Evolutionary conservation across 2,888 invertebrate species (phyloP), one percentile per base, ranked within the genome.

Genomic region (Neoascia interrupta): DNA sequence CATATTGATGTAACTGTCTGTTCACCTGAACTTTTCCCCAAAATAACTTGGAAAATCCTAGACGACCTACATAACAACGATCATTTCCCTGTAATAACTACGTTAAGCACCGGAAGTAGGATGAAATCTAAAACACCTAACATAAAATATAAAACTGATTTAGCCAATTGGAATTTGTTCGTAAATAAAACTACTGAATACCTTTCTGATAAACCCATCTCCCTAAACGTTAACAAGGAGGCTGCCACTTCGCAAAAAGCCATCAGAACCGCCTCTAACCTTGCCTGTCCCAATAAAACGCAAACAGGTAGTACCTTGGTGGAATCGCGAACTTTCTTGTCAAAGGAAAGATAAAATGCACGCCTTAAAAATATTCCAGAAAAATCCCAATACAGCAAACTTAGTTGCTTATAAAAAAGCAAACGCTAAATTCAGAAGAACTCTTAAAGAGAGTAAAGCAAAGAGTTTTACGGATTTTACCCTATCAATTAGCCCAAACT

Each of bases 1-100:
- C 45, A 66, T 36, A 28, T 66, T n/a, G 56, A 56, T 26, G 8
- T 56, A 23, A 56, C 54, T 1, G 21, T 36, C 11, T 54, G 54
- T 11, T 56, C 66, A 19, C 60, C 64, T 2, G 23, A 21, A 28
- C 36, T 34, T 11, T 11, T 34, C 34, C 34, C 34, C 4, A 10
- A 8, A 34, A 34, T 11, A 10, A 4, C 34, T 1, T 34, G 34
- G 34, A 34, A 34, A 11, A 34, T 11, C 11, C 5, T 39, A 23
- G 21, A 39, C 4, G 68, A 69, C 19, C 15, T 56, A 5, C 56
- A n/a, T n/a, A n/a, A n/a, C n/a, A n/a, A n/a, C n/a, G n/a, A n/a
- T n/a, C n/a, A n/a, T n/a, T n/a, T n/a, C 39, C 43, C 45, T 1
- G 66, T 74, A 1, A 26, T 54, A 6, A 39, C 16, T 4, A 1